Evolutionary conservation across 2,797 vertebrate genomes (phyloP), one percentile per base, ranked within the genome.

Genomic region (Stomatorhinus walkeri): DNA sequence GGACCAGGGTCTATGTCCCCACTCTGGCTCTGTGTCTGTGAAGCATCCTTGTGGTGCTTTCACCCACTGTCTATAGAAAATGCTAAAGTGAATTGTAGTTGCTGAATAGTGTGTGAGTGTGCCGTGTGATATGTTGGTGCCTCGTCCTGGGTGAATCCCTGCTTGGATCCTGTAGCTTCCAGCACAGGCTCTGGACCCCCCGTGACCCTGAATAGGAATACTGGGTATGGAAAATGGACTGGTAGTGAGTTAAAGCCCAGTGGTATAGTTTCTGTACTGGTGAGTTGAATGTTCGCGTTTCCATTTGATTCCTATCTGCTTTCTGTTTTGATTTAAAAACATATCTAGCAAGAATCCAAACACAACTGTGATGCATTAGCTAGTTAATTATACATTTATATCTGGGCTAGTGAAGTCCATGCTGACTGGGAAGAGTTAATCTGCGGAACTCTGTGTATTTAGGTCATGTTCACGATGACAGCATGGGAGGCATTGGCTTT

Each of bases 381-480:
- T 81, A 43, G 19, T 22, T 81, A 81, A 81, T 81, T 81, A 81
- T 81, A 43, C 76, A 22, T 81, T 81, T 81, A 81, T 43, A 46
- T 46, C 32, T 3, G 19, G 76, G 76, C 40, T 22, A 81, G 19
- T 81, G 76, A 81, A 43, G 10, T 10, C 10, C 83, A 49, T 2
- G 46, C 46, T 16, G 12, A 85, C 48, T 49, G 48, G n/a, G 22
- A 85, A 85, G 43, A 51, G 48, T 85, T 85, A 51, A 85, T 49
- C n/a, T 49, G 22, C 9, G 4, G 46, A 49, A 85, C 48, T 48
- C 22, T 0, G 81, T 51, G 22, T 46, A 61, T 84, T 84, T 68
- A 48, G 59, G 61, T 32, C 43, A 49, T 19, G 56, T 16, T 61
- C 79, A n/a, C 54, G 14, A 54, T 14, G 40, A 40, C 32, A n/a